Evolutionary conservation across 2,797 vertebrate species (phyloP).

Genomic region (Leptodactylus fallax): DNA sequence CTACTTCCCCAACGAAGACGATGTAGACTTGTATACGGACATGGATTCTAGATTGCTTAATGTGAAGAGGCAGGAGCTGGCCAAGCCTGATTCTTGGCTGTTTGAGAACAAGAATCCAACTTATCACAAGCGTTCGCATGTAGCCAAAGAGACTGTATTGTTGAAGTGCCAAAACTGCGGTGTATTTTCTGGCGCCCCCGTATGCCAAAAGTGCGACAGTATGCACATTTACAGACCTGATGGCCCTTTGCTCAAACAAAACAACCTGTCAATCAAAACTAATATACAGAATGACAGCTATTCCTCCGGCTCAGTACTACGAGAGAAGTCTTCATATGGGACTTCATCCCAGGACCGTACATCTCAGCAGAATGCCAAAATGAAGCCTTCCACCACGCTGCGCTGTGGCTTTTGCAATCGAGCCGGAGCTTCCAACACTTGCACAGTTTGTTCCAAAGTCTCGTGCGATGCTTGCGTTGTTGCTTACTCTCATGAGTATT

Average conservation of each 20-base stretch:
- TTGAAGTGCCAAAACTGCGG: conserved; percentile 91
- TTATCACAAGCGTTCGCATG: conserved; percentile 77
- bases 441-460: conserved; percentile 97
- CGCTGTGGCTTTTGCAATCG: conserved; percentile 98
- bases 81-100: conserved; percentile 77
- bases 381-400: conserved; percentile 68
- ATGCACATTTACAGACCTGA: conserved; percentile 73
- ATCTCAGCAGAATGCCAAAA: conserved; percentile 73
- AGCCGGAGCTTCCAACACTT: conserved; percentile 89
- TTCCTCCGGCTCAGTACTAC: conserved; percentile 64
- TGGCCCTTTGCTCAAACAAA: conserved; percentile 72
- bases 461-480: conserved; percentile 92
- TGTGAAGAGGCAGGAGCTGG: conserved; percentile 76
- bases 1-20: conserved; percentile 85
- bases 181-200: conserved; percentile 78
- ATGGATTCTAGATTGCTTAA: conserved; percentile 73
- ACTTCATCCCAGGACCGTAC: conserved; percentile 74
- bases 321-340: conserved; percentile 74
- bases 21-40: conserved; percentile 94
- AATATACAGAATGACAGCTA: conserved; percentile 70
- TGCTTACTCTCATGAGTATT: conserved; percentile 92
- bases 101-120: conserved; percentile 73
- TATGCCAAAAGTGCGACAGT: conserved; percentile 89
- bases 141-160: conserved; percentile 78
- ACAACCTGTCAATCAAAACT: conserved; percentile 74